Evolutionary conservation across 2,888 invertebrate genomes (phyloP), one percentile per base, ranked within the genome.

Genomic region (Amphimallon solstitiale): DNA sequence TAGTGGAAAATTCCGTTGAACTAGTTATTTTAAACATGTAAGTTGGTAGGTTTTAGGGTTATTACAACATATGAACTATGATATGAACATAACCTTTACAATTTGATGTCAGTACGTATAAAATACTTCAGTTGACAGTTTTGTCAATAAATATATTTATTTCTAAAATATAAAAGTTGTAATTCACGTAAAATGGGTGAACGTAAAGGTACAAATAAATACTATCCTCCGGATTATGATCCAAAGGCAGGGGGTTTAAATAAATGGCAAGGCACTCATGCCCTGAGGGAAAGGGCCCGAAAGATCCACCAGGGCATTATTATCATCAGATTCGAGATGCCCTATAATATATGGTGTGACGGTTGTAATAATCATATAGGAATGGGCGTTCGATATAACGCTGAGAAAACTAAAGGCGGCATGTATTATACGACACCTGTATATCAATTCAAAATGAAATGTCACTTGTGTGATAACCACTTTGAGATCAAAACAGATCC

Each of bases 291-390:
- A 82, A 85, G 99, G 69, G 99, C 98, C 17, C 86, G 93, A n/a
- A 99, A 99, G 81, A 87, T 98, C 2, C 92, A 95, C 77, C 86
- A 95, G 84, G 99, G 98, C 9, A 98, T 99, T 74, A 89, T 97
- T 19, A 93, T 96, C 70, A 96, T 97, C 72, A 89, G 98, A 49
- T 99, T 99, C 85, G 99, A 99, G 85, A 97, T 99, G 98, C 99
- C 99, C 0, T 99, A 97, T 79, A 99, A 99, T 83, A 98, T 99
- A 74, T 99, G 99, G 99, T 99, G 99, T 75, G 94, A 95, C 38
- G 98, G 98, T 61, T 99, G 99, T 80, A 92, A 92, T 70, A 98
- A 96, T 84, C 99, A 98, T 79, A 96, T 99, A 64, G 99, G 98
- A 29, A 99, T 98, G 98, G 98, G 99, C 0, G 98, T 99, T 0